Conservation (phyloP, 2,888 invertebrate species). For the Trichopoda pennipes region DNA sequence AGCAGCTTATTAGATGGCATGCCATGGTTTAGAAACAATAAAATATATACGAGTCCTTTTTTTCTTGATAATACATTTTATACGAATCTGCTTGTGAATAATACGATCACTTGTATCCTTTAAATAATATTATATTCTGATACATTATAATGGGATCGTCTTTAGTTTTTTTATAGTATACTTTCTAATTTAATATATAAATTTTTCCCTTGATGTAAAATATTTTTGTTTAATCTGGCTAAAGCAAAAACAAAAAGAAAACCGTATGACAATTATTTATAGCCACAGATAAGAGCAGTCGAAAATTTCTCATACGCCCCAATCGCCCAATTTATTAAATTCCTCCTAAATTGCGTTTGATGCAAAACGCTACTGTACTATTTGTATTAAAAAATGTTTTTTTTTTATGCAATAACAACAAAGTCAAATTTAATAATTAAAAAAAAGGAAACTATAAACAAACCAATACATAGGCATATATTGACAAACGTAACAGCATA, state of each 20-base stretch:
- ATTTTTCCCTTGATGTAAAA: neutral
- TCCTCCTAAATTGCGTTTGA: constrained; percentile 36
- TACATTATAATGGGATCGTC: too few relatives aligned
- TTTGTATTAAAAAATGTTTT: constrained; percentile 53
- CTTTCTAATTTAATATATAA: constrained; percentile 4
- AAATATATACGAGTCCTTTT: too few relatives aligned
- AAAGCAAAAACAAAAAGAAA: neutral
- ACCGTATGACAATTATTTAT: constrained; percentile 52
- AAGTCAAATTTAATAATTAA: constrained; percentile 57
- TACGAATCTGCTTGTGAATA: too few relatives aligned
- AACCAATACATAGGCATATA: constrained; percentile 14
- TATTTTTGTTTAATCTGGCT: constrained; percentile 28
- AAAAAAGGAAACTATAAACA: constrained; percentile 16
- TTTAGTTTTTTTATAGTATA: neutral
- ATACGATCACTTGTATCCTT: too few relatives aligned
- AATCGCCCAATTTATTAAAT: constrained; percentile 25
- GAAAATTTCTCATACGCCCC: constrained; percentile 54
- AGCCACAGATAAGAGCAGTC: neutral
- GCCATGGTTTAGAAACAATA: too few relatives aligned
- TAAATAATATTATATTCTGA: too few relatives aligned
- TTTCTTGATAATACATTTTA: too few relatives aligned
- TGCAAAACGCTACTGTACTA: constrained; percentile 61
- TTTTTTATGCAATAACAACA: constrained; percentile 61
- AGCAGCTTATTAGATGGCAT: too few relatives aligned
- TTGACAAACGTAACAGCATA: constrained; percentile 16